phyloP scores from a whole-genome alignment of 1,140 invertebrate genomes.

The Drosophila ambigua region DNA sequence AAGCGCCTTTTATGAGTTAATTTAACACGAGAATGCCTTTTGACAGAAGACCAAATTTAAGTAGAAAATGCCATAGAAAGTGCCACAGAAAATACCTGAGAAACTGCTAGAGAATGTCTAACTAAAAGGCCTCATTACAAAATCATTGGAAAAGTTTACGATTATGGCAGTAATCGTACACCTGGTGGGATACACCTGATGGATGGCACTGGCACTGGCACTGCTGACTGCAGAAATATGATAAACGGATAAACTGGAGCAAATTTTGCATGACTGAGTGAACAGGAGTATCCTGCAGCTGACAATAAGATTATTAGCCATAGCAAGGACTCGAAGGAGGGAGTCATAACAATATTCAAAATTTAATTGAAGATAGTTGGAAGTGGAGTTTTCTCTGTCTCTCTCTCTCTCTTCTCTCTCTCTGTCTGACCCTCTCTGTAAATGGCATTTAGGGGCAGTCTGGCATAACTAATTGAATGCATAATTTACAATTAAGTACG shows the following conservation, averaged over 20 bases:
- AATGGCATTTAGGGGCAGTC: constrained; percentile 38
- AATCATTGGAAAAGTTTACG: constrained; percentile 10
- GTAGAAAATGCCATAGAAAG: too few relatives aligned
- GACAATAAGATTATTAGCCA: constrained; percentile 36
- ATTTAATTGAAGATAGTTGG: constrained; percentile 45
- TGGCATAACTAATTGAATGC: constrained; percentile 76
- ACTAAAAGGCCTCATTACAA: not conserved
- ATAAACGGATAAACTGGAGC: constrained; percentile 1
- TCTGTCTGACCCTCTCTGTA: constrained; percentile 10
- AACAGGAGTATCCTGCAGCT: constrained; percentile 41
- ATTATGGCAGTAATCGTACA: not conserved
- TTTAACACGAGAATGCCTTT: too few relatives aligned
- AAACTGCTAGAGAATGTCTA: too few relatives aligned
- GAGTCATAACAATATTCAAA: constrained; percentile 29
- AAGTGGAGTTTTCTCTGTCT: constrained; percentile 8
- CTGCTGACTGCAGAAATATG: too few relatives aligned
- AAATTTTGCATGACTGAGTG: constrained; percentile 21
- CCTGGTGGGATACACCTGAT: constrained; percentile 9
- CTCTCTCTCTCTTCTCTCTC: not conserved
- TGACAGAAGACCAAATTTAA: too few relatives aligned
- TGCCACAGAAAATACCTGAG: too few relatives aligned
- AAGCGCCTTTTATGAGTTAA: too few relatives aligned
- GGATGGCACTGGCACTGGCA: too few relatives aligned
- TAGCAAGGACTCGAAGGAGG: constrained; percentile 15
- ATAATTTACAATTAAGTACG: constrained; percentile 80